These are phyloP conservation scores for Parazoanthus darwini DNA, from an alignment of 92 coral and sea anemone genomes.

Conservation along the genomic window DNA sequence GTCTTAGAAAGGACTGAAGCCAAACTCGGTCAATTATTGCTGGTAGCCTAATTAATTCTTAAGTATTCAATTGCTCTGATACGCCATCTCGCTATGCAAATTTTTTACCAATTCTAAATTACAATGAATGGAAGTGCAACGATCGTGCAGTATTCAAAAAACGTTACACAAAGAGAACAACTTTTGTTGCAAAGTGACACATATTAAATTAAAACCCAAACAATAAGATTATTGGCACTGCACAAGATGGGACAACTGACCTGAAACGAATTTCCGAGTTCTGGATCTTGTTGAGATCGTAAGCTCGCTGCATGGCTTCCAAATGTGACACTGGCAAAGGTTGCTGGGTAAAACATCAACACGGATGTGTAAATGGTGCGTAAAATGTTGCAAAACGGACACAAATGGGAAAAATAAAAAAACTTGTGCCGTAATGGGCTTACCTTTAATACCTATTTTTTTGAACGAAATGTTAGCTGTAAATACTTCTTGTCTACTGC, in stretches of 20 bases:
- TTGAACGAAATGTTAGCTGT: too few relatives aligned
- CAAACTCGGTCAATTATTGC: background rate
- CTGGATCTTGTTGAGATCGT: constrained; percentile 50
- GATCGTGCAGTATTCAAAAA: background rate
- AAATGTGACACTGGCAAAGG: constrained; percentile 70
- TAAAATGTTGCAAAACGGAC: too few relatives aligned
- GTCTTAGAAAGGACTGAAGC: background rate
- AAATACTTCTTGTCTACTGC: too few relatives aligned
- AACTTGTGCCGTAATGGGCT: too few relatives aligned
- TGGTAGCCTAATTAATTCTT: too few relatives aligned
- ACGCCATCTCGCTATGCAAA: background rate
- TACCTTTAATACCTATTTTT: too few relatives aligned
- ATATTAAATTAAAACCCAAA: too few relatives aligned
- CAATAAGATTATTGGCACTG: too few relatives aligned
- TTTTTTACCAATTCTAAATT: too few relatives aligned
- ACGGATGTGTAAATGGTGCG: background rate
- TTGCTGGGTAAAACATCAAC: background rate
- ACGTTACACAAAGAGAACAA: background rate
- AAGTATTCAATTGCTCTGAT: too few relatives aligned
- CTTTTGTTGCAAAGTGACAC: background rate
- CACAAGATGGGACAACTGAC: constrained; percentile 36
- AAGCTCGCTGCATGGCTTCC: constrained; percentile 77
- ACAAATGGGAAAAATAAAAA: background rate
- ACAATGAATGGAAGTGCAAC: background rate
- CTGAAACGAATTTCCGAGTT: constrained; percentile 82